Conservation (phyloP, 92 coral and sea anemone genomes). For the Phenganax subtilis region DNA sequence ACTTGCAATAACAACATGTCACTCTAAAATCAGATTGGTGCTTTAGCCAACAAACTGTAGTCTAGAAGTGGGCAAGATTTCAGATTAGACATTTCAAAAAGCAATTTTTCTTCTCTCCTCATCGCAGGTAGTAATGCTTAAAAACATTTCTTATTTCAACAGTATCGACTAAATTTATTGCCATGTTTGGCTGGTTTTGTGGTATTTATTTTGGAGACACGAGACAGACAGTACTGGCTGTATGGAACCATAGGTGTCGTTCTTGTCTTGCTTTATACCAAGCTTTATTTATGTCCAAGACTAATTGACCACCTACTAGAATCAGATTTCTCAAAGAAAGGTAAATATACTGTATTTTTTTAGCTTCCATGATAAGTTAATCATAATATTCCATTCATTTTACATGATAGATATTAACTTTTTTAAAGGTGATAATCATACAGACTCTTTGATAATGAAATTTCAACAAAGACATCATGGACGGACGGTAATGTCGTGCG, state of each 20-base stretch:
- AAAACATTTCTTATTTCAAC: background rate
- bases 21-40: too few species aligned
- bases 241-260: conserved; percentile 10
- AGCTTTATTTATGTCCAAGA: conserved; percentile 30
- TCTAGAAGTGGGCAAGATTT: too few species aligned
- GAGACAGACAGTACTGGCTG: conserved; percentile 27
- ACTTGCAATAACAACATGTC: too few species aligned
- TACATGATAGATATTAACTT: background rate
- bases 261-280: conserved; percentile 18
- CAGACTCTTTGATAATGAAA: conserved; percentile 4
- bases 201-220: conserved; percentile 18
- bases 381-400: background rate
- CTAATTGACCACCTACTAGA: conserved; percentile 10
- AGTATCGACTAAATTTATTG: conserved; percentile 25
- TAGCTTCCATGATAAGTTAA: background rate
- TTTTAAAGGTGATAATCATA: conserved; percentile 16
- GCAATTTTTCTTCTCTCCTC: too few species aligned
- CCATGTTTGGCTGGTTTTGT: conserved; percentile 26
- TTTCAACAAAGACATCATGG: conserved; percentile 33
- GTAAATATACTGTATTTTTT: background rate
- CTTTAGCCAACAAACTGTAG: too few species aligned
- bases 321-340: conserved; percentile 24
- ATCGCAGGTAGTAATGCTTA: too few species aligned
- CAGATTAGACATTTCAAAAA: too few species aligned
- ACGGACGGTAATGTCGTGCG: conserved; percentile 5